phyloP scores from a whole-genome alignment of 2,113 vertebrate species.

The Strix uralensis region DNA sequence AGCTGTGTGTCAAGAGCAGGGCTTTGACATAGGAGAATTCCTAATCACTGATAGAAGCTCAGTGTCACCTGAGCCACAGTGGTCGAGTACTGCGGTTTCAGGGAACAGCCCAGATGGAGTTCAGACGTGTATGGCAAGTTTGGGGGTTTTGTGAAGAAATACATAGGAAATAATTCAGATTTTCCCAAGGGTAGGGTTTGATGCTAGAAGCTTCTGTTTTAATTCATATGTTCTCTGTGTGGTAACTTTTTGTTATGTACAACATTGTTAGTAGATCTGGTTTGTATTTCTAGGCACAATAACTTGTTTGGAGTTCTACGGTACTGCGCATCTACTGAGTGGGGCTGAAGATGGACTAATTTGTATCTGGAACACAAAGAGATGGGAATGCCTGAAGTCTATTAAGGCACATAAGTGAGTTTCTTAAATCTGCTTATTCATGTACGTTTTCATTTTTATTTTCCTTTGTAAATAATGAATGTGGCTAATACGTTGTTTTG shows the following conservation, averaged over 20 bases:
- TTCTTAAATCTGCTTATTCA: neutral
- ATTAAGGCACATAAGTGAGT: constrained; percentile 94
- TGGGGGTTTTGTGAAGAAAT: neutral
- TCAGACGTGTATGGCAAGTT: neutral
- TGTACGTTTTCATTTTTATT: neutral
- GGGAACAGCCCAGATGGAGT: neutral
- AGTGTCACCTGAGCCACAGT: neutral
- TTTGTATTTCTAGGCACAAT: constrained; percentile 80
- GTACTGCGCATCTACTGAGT: constrained; percentile 87
- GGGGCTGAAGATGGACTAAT: constrained; percentile 92
- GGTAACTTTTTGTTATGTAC: neutral
- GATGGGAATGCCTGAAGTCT: constrained; percentile 93
- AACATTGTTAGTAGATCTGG: neutral
- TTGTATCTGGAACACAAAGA: constrained; percentile 93
- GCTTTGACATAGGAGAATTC: neutral
- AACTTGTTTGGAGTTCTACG: constrained; percentile 92
- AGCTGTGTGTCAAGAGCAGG: neutral
- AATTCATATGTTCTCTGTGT: neutral
- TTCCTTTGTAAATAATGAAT: neutral
- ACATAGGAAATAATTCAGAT: neutral
- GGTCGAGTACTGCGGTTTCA: neutral
- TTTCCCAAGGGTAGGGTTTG: neutral
- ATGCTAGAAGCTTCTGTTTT: neutral
- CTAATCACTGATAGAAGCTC: neutral
- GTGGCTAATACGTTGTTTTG: neutral